Evolutionary conservation across 1,140 invertebrate genomes (phyloP).

Genomic region (Chionoecetes opilio): DNA sequence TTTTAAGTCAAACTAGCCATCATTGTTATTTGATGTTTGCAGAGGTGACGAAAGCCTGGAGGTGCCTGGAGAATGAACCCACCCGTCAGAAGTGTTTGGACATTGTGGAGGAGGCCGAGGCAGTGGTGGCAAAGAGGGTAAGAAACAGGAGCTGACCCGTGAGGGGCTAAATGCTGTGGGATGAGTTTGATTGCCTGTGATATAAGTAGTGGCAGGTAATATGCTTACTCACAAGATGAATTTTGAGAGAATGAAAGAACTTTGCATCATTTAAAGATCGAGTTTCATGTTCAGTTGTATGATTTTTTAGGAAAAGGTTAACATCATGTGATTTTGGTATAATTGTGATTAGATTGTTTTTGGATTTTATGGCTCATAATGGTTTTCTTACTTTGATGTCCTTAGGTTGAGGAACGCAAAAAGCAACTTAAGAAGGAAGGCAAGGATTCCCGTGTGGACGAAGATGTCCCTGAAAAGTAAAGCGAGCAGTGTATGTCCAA

Average conservation of each 20-base stretch:
- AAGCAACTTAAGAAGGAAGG: slow-evolving; percentile 98
- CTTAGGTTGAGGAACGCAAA: slow-evolving; percentile 95
- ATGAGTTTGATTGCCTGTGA: neutral
- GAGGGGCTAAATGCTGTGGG: neutral
- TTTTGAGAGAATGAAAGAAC: too few species aligned
- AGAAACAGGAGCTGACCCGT: slow-evolving; percentile 71
- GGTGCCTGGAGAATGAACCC: slow-evolving; percentile 97
- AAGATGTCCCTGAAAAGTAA: slow-evolving; percentile 96
- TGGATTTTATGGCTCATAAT: too few species aligned
- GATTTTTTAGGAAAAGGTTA: too few species aligned
- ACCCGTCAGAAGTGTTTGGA: slow-evolving; percentile 97
- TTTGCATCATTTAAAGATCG: too few species aligned
- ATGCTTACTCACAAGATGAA: neutral
- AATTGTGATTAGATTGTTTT: too few species aligned
- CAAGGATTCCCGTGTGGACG: slow-evolving; percentile 89
- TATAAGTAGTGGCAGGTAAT: neutral
- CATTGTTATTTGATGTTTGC: slow-evolving; percentile 81
- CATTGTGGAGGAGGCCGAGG: slow-evolving; percentile 98
- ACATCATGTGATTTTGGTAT: too few species aligned
- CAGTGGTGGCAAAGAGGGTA: slow-evolving; percentile 96
- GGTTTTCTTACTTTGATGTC: neutral
- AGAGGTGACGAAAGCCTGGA: slow-evolving; percentile 98
- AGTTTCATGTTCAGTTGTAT: too few species aligned
- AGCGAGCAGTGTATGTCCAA: slow-evolving; percentile 97
- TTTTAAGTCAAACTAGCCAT: neutral